These are phyloP conservation scores for Gymnorhina tibicen DNA, from an alignment of 2,113 vertebrate genomes.

Conservation along the genomic window DNA sequence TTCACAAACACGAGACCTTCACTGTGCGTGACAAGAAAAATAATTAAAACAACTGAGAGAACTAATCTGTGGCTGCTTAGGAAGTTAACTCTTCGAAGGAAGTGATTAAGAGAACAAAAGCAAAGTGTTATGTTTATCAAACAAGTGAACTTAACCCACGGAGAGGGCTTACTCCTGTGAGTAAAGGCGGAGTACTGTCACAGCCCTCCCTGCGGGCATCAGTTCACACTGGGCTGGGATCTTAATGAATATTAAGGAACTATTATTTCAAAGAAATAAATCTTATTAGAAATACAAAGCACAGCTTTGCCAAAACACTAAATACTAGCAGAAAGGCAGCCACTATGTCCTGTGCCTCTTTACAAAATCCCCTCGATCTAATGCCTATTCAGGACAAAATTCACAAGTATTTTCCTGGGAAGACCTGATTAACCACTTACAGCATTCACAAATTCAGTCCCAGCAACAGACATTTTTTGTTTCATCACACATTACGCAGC, in stretches of 20 bases:
- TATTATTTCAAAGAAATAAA: background rate
- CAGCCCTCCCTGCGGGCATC: background rate
- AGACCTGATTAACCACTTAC: background rate
- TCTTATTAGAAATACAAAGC: background rate
- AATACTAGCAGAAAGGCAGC: background rate
- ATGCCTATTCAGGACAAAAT: background rate
- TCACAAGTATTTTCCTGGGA: background rate
- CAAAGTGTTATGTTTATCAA: background rate
- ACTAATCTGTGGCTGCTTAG: constrained; percentile 60
- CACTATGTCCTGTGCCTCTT: background rate
- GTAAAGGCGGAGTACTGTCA: background rate
- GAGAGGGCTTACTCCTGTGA: background rate
- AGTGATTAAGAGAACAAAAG: constrained; percentile 44
- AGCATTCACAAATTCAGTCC: background rate
- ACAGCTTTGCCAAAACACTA: background rate
- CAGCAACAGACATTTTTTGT: background rate
- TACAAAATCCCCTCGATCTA: background rate
- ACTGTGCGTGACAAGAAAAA: constrained; percentile 74
- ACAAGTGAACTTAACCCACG: background rate
- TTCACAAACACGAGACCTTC: constrained; percentile 70
- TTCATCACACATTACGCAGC: background rate
- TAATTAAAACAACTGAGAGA: constrained; percentile 71
- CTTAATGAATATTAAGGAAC: background rate
- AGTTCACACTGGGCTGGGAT: background rate
- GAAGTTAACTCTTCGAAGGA: constrained; percentile 75